Evolutionary conservation across 2,888 invertebrate species (phyloP).

Genomic region (Aphrophora alni): DNA sequence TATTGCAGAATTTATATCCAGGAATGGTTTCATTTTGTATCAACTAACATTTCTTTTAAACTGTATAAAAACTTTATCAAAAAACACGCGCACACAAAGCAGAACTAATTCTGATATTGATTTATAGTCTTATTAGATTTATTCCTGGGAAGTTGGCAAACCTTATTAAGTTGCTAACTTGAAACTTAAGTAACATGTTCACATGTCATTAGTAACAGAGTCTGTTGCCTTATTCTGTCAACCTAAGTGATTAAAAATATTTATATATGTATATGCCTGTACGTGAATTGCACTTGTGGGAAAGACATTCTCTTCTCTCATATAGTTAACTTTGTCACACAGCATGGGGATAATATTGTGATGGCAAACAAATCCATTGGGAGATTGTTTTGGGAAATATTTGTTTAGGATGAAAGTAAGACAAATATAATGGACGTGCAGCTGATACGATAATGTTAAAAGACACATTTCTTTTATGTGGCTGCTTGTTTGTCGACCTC

Average conservation of each 20-base stretch:
- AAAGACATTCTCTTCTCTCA: background rate
- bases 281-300: background rate
- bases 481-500: too few relatives aligned
- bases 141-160: background rate
- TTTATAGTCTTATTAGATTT: constrained; percentile 9
- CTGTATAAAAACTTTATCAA: background rate
- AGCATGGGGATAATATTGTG: too few relatives aligned
- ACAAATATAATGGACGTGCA: too few relatives aligned
- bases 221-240: background rate
- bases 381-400: too few relatives aligned
- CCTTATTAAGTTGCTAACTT: constrained; percentile 4
- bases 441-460: too few relatives aligned
- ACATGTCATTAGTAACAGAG: background rate
- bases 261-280: background rate
- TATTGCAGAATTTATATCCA: too few relatives aligned
- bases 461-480: too few relatives aligned
- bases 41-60: too few relatives aligned
- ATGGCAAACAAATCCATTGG: too few relatives aligned
- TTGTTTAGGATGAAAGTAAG: too few relatives aligned
- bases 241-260: background rate
- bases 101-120: background rate
- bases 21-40: too few relatives aligned
- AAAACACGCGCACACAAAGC: background rate
- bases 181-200: background rate
- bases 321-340: too few relatives aligned